These are phyloP conservation scores for Crotalus tigris DNA, from an alignment of 2,113 vertebrate species.

Conservation along the genomic window DNA sequence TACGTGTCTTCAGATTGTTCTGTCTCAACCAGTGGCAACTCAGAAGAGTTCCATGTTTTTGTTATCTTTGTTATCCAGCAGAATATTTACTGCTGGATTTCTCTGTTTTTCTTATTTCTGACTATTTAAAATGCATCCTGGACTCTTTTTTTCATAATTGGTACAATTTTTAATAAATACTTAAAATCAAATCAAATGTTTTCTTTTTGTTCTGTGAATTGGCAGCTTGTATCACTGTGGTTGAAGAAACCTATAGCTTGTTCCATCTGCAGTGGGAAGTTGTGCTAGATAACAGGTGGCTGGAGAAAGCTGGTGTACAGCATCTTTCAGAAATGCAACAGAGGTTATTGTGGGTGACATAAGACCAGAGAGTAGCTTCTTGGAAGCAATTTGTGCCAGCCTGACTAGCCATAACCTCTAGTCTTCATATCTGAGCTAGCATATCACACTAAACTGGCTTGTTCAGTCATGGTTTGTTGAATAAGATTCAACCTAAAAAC, in stretches of 20 bases:
- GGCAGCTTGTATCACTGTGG: neutral
- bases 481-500: neutral
- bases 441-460: neutral
- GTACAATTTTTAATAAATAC: constrained; percentile 81
- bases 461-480: neutral
- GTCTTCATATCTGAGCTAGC: neutral
- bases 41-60: constrained; percentile 37
- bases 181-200: constrained; percentile 63
- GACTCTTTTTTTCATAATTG: constrained; percentile 61
- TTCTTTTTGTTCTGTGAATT: constrained; percentile 26
- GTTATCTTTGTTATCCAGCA: constrained; percentile 59
- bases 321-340: neutral
- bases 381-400: neutral
- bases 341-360: neutral
- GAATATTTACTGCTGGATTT: constrained; percentile 70
- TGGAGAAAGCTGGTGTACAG: neutral
- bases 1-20: constrained; percentile 64
- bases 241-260: no score
- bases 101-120: constrained; percentile 65
- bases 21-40: constrained; percentile 54
- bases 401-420: neutral
- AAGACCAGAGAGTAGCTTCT: neutral
- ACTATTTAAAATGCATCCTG: constrained; percentile 52
- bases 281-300: neutral
- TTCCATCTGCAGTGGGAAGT: neutral